These are phyloP conservation scores for Hyphantria cunea DNA, from an alignment of 1,140 invertebrate species.

Conservation along the genomic window DNA sequence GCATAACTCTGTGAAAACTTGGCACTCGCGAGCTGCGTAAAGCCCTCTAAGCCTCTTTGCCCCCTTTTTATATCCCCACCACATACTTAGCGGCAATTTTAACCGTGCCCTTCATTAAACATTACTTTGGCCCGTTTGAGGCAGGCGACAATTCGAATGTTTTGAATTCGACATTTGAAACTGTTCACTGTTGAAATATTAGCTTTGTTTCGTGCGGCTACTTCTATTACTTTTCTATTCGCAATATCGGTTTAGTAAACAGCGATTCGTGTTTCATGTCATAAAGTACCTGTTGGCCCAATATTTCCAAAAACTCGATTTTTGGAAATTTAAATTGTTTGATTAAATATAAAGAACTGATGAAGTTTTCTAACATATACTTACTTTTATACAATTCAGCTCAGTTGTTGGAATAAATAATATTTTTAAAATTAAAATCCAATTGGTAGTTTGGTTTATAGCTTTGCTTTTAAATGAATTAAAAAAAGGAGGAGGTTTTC, in stretches of 20 bases:
- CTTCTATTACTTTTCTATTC: conserved; percentile 16
- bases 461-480: no score
- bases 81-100: conserved; percentile 70
- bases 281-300: background rate
- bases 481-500: no score
- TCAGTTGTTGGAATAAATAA: no score
- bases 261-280: background rate
- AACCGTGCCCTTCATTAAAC: conserved; percentile 54
- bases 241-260: background rate
- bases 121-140: conserved; percentile 26
- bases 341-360: no score
- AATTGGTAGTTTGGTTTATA: no score
- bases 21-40: conserved; percentile 51
- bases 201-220: conserved; percentile 17
- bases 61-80: conserved; percentile 56
- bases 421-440: no score
- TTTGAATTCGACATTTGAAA: conserved; percentile 26
- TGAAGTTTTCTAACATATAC: no score
- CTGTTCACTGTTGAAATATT: conserved; percentile 29
- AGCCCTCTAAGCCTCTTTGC: conserved; percentile 61
- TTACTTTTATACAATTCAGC: no score
- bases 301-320: conserved; percentile 2
- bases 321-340: no score
- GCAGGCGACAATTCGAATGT: conserved; percentile 6
- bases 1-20: conserved; percentile 59